These are phyloP conservation scores for Globia sparganii DNA, from an alignment of 2,888 invertebrate genomes.

Conservation along the genomic window DNA sequence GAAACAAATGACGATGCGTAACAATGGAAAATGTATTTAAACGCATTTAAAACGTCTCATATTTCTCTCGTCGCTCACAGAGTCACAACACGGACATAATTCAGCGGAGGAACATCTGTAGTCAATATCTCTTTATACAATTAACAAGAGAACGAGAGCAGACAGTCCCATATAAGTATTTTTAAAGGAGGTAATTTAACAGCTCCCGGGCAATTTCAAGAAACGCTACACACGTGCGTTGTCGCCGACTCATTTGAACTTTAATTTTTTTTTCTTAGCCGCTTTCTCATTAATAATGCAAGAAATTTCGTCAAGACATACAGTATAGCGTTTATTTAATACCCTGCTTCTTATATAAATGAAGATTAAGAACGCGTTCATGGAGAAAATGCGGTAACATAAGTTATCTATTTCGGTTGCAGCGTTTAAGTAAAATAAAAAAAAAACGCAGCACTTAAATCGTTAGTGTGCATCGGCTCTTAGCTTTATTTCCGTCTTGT, in stretches of 20 bases:
- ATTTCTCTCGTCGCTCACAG: constrained; percentile 83
- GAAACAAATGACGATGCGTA: constrained; percentile 66
- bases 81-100: constrained; percentile 83
- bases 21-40: constrained; percentile 79
- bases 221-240: constrained; percentile 70
- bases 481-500: constrained; percentile 83
- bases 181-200: constrained; percentile 85
- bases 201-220: constrained; percentile 73
- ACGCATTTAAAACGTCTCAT: constrained; percentile 82
- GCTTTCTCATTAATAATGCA: constrained; percentile 49
- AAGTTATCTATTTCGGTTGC: constrained; percentile 62
- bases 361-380: constrained; percentile 26
- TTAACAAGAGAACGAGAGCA: constrained; percentile 85
- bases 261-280: constrained; percentile 42
- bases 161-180: constrained; percentile 85
- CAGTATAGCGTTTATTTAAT: constrained; percentile 45
- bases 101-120: constrained; percentile 87
- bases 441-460: constrained; percentile 65
- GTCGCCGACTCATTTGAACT: constrained; percentile 45
- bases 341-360: constrained; percentile 23
- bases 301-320: constrained; percentile 44
- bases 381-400: constrained; percentile 48
- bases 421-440: constrained; percentile 41
- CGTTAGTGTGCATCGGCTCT: constrained; percentile 74
- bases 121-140: constrained; percentile 88